These are phyloP conservation scores for Agriopis aurantiaria DNA, from an alignment of 2,888 invertebrate species.

Conservation along the genomic window DNA sequence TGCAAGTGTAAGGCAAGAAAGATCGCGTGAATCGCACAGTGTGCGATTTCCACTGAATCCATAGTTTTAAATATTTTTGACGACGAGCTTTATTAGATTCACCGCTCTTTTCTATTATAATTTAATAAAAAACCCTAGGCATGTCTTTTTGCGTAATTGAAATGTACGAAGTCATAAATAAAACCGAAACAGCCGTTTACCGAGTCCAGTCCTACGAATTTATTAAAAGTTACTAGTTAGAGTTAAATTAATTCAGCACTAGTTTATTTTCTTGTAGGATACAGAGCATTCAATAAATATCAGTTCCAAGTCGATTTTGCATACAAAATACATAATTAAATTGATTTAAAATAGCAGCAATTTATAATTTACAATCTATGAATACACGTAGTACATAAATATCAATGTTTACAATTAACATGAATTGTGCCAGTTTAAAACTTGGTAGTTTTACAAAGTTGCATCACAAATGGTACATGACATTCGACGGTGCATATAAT, in stretches of 20 bases:
- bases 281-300: constrained; percentile 1
- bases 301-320: not conserved
- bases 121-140: too few relatives aligned
- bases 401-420: not conserved
- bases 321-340: not conserved
- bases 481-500: constrained; percentile 37
- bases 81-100: too few relatives aligned
- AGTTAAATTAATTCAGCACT: not conserved
- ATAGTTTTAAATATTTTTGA: too few relatives aligned
- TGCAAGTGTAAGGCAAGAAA: too few relatives aligned
- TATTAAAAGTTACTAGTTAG: not conserved
- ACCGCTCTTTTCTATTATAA: too few relatives aligned
- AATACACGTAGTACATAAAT: too few relatives aligned
- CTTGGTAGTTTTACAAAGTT: constrained; percentile 38
- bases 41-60: too few relatives aligned
- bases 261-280: not conserved
- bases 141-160: too few relatives aligned
- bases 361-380: constrained; percentile 7
- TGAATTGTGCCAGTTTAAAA: constrained; percentile 6
- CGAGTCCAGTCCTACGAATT: not conserved
- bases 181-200: too few relatives aligned
- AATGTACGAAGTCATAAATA: too few relatives aligned
- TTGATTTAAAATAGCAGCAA: not conserved
- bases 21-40: too few relatives aligned
- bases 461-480: constrained; percentile 41